These are phyloP conservation scores for Steinernema hermaphroditum DNA, from an alignment of 2,888 invertebrate species.

Conservation along the genomic window DNA sequence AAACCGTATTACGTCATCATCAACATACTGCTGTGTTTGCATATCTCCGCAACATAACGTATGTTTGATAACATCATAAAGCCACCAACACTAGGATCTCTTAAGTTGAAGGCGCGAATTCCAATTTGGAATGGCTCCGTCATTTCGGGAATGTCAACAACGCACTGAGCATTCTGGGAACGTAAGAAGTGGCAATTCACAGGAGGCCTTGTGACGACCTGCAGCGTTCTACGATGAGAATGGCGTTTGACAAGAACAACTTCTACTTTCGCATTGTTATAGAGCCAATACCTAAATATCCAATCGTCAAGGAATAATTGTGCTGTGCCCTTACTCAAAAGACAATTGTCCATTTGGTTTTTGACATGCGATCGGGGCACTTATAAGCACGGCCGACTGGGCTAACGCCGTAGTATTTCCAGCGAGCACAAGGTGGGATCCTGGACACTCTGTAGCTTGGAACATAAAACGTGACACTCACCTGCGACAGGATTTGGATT, in stretches of 20 bases:
- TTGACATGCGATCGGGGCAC: conserved; percentile 64
- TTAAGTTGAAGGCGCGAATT: conserved; percentile 57
- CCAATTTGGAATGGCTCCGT: conserved; percentile 62
- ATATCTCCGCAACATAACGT: conserved; percentile 56
- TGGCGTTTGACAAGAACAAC: conserved; percentile 52
- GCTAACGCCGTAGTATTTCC: conserved; percentile 61
- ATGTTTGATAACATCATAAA: conserved; percentile 59
- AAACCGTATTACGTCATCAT: no score
- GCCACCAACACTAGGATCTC: conserved; percentile 51
- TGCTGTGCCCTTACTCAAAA: conserved; percentile 57
- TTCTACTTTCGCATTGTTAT: conserved; percentile 63
- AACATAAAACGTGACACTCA: not conserved
- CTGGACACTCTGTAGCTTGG: conserved; percentile 34
- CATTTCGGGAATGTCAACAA: conserved; percentile 52
- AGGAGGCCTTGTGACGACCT: conserved; percentile 50
- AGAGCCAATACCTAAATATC: conserved; percentile 62
- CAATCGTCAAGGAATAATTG: not conserved
- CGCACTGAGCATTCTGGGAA: conserved; percentile 38
- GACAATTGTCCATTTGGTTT: conserved; percentile 54
- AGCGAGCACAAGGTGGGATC: conserved; percentile 58
- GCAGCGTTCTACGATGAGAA: conserved; percentile 39
- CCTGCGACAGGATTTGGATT: conserved; percentile 44
- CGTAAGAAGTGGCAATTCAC: conserved; percentile 61
- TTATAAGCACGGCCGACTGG: conserved; percentile 59
- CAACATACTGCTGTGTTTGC: conserved; percentile 51